Evolutionary conservation across 2,113 vertebrate genomes (phyloP), one percentile per base, ranked within the genome.

Genomic region (Pogonocichla stellata): DNA sequence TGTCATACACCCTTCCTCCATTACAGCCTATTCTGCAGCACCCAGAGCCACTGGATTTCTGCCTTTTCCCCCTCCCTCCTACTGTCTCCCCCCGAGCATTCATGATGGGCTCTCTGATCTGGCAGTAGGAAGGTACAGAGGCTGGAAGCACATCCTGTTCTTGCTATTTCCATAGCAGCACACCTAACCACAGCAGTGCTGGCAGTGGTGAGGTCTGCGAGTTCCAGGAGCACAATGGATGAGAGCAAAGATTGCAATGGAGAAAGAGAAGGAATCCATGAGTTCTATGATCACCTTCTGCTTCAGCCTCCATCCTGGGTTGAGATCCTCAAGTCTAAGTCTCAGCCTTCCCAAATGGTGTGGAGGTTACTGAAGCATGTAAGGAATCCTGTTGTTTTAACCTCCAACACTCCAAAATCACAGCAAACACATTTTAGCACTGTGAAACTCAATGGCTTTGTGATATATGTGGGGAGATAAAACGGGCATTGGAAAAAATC

Each of bases 1-100:
- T 34, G 23, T 29, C 33, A 50, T 13, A 64, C 0, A 0, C 15
- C 8, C 5, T 48, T 26, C n/a, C 22, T 57, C 54, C n/a, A n/a
- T 20, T 25, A 86, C 34, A 47, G 45, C 9, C 6, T 73, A 50
- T 65, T 29, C 54, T 83, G 43, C 50, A 83, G 40, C 29, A 77
- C 16, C 16, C 40, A 80, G 62, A 42, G 12, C 34, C 12, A 31
- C 8, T 23, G 18, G 6, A 31, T 77, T 88, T 72, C 14, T 34
- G 19, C 10, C 22, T 69, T 72, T 72, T 43, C 12, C 26, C 26
- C 14, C 24, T 56, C 22, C 36, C 7, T 80, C 15, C 22, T 60
- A 20, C 23, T 38, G 14, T 60, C 25, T 72, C 10, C 33, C 33
- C 10, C 29, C 60, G 38, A 64, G 25, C 33, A 80, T 16, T 47